Evolutionary conservation across 2,797 vertebrate species (phyloP).

Genomic region (Urosaurus nigricauda): DNA sequence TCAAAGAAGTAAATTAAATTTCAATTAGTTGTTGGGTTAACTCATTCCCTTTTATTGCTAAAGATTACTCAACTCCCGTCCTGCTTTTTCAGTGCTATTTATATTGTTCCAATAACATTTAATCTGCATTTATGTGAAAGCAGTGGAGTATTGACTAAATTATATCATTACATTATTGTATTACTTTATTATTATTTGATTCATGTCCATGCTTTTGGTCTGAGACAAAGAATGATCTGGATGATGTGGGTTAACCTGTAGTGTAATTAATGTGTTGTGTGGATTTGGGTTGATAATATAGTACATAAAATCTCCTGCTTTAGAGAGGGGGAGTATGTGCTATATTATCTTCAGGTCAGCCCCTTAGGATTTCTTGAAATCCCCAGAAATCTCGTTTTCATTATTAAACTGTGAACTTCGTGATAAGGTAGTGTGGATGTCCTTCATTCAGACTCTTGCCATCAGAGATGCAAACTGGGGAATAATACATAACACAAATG

Average conservation of each 20-base stretch:
- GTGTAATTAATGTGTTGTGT: background rate
- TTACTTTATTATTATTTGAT: constrained; percentile 15
- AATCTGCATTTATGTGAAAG: constrained; percentile 32
- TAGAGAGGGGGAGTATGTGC: background rate
- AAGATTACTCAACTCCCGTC: constrained; percentile 19
- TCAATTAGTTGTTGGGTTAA: constrained; percentile 56
- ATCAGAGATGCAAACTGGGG: background rate
- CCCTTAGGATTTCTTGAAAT: constrained; percentile 23
- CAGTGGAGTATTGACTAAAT: background rate
- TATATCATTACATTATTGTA: constrained; percentile 17
- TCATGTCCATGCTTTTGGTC: background rate
- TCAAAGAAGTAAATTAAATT: constrained; percentile 63
- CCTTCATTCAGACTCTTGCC: background rate
- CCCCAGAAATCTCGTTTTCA: background rate
- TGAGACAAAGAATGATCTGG: background rate
- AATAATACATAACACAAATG: background rate
- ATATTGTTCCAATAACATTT: background rate
- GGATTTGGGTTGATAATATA: constrained; percentile 11
- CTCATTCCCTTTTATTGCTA: constrained; percentile 33
- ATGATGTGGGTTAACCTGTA: constrained; percentile 16
- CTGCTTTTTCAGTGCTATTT: background rate
- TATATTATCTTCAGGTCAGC: constrained; percentile 17
- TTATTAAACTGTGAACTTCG: constrained; percentile 13
- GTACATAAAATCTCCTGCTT: background rate
- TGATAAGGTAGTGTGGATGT: background rate